phyloP scores from a whole-genome alignment of 2,888 invertebrate genomes.

The Drepanosiphum platanoidis region DNA sequence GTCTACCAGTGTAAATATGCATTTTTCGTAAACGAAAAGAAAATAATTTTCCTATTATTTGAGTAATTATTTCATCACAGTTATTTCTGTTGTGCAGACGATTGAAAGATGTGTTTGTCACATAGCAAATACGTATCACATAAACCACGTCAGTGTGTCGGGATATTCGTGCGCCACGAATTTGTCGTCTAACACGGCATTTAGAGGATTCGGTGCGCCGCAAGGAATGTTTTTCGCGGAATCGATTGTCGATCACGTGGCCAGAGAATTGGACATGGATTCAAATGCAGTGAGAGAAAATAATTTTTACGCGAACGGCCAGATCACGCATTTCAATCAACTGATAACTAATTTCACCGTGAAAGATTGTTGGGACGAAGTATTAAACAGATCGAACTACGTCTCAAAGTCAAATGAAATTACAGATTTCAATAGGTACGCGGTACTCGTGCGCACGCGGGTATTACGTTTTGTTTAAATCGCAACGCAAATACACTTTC shows the following conservation, averaged over 20 bases:
- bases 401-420: background rate
- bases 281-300: constrained; percentile 73
- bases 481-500: background rate
- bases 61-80: background rate
- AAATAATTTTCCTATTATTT: too few relatives aligned
- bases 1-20: constrained; percentile 75
- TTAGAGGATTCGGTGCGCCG: constrained; percentile 90
- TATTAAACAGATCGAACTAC: constrained; percentile 68
- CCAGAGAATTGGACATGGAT: constrained; percentile 75
- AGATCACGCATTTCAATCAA: constrained; percentile 82
- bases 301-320: constrained; percentile 85
- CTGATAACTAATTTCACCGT: constrained; percentile 78
- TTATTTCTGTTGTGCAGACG: constrained; percentile 71
- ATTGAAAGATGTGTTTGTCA: constrained; percentile 86
- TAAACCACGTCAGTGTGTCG: constrained; percentile 77
- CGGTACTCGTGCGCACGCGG: background rate
- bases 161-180: constrained; percentile 88
- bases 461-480: too few relatives aligned
- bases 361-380: constrained; percentile 82
- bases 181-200: constrained; percentile 91
- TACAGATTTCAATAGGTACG: constrained; percentile 71
- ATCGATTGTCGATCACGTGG: constrained; percentile 77
- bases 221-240: constrained; percentile 91
- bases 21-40: background rate
- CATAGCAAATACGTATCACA: constrained; percentile 83